Percentiles rank a stretch among this genome's conserved stretches.
Conservation (phyloP, 2,113 vertebrate species). For the Lamprologus sp. region DNA sequence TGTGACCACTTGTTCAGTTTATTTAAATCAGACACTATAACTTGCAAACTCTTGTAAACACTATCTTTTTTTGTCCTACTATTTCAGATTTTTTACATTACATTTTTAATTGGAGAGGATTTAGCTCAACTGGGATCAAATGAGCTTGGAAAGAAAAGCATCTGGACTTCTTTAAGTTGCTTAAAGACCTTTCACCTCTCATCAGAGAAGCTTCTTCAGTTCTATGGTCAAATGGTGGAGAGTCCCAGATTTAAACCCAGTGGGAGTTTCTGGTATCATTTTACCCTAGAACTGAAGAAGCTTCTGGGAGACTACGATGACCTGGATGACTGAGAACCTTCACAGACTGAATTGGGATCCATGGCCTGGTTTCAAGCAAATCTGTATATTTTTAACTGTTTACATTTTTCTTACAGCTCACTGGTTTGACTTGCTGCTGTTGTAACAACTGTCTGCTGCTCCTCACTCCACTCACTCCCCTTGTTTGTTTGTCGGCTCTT, state of each 20-base stretch:
- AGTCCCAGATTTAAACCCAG: neutral
- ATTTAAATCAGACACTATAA: accelerated
- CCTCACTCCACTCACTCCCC: neutral
- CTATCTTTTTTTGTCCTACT: accelerated
- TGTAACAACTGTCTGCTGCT: neutral
- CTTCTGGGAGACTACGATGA: accelerated
- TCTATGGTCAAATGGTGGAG: accelerated
- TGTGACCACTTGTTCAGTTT: neutral
- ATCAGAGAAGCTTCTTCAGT: accelerated
- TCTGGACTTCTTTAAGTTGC: neutral
- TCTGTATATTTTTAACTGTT: accelerated
- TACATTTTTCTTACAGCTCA: neutral
- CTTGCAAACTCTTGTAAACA: neutral
- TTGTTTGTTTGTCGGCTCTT: neutral
- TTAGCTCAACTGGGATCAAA: neutral
- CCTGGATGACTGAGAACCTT: neutral
- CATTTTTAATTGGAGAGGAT: neutral
- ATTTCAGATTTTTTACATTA: neutral
- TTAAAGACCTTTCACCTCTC: neutral
- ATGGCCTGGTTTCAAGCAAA: neutral
- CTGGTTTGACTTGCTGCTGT: neutral
- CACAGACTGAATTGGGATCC: neutral
- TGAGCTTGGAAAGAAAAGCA: accelerated
- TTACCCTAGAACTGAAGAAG: neutral
- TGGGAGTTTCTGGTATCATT: neutral